phyloP scores from a whole-genome alignment of 1,140 invertebrate species.

The Drosophila sp. region DNA sequence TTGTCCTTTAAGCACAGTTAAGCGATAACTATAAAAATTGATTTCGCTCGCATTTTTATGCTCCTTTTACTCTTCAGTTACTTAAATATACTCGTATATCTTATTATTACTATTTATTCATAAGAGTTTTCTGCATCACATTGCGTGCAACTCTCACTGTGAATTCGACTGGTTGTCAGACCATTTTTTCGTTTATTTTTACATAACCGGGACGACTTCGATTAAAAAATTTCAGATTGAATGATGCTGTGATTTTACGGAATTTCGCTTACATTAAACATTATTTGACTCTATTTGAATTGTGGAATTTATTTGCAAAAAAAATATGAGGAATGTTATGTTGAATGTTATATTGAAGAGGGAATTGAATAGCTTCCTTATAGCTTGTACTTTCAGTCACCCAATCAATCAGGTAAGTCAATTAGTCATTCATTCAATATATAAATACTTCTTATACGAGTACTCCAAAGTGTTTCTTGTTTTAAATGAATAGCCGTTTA shows the following conservation, averaged over 20 bases:
- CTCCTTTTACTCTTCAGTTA: constrained; percentile 15
- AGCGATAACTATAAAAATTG: constrained; percentile 75
- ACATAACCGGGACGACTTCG: constrained; percentile 78
- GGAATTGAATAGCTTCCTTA: too few relatives aligned
- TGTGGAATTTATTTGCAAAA: too few relatives aligned
- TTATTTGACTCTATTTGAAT: too few relatives aligned
- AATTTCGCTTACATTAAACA: too few relatives aligned
- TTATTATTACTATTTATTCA: constrained; percentile 60
- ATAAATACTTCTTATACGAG: too few relatives aligned
- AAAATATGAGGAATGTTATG: too few relatives aligned
- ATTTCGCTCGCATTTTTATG: constrained; percentile 47
- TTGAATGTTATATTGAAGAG: too few relatives aligned
- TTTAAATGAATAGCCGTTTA: constrained; percentile 1
- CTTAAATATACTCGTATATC: neutral
- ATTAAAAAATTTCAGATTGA: too few relatives aligned
- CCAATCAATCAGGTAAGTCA: neutral
- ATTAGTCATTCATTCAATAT: too few relatives aligned
- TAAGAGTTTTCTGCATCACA: constrained; percentile 43
- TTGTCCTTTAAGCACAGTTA: constrained; percentile 67
- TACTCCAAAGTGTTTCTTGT: neutral
- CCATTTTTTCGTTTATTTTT: constrained; percentile 56
- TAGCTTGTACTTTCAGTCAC: neutral
- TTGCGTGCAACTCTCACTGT: constrained; percentile 54
- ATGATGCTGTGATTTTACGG: too few relatives aligned
- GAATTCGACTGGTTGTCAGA: constrained; percentile 50